Conservation (phyloP, 2,797 vertebrate genomes). For the Limosa lapponica region DNA sequence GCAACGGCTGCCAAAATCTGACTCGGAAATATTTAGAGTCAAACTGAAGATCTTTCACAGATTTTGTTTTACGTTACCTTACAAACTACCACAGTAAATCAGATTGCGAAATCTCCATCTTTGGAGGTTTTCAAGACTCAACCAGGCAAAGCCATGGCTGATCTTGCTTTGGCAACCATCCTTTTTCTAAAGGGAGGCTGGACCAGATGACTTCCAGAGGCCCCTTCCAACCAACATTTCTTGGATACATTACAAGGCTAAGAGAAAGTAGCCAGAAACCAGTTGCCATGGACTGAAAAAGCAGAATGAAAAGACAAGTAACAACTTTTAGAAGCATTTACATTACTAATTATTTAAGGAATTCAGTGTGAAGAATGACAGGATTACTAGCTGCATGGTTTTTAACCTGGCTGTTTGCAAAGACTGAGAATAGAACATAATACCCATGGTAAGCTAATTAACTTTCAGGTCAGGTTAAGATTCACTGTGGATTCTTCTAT, state of each 20-base stretch:
- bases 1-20: background rate
- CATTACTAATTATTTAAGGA: background rate
- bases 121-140: conserved; percentile 10
- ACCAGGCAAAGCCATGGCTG: background rate
- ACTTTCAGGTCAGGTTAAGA: conserved; percentile 66
- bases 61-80: background rate
- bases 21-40: background rate
- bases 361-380: background rate
- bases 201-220: conserved; percentile 4
- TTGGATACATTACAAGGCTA: background rate
- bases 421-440: conserved; percentile 16
- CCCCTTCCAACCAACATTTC: background rate
- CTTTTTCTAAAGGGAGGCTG: background rate
- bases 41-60: background rate
- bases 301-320: background rate
- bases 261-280: background rate
- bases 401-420: conserved; percentile 12
- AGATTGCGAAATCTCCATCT: background rate
- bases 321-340: background rate
- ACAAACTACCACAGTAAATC: background rate
- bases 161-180: conserved; percentile 22
- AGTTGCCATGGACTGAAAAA: background rate
- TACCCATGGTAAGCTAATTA: conserved; percentile 61
- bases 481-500: conserved; percentile 47
- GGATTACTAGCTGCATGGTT: background rate